Conservation (phyloP, 2,888 invertebrate species). For the Spodoptera littoralis region DNA sequence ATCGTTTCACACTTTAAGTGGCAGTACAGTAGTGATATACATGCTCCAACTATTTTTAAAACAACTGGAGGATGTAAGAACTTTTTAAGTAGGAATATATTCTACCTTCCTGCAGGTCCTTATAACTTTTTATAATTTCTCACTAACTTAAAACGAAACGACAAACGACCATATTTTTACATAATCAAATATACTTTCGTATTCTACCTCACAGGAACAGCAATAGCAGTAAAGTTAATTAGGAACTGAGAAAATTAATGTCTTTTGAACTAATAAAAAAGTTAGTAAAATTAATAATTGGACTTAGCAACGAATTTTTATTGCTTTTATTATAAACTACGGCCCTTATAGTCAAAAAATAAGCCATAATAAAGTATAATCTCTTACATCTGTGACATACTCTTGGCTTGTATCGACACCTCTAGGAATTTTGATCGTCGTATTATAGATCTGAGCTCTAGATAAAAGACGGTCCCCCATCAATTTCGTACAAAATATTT, state of each 20-base stretch:
- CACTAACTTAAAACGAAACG: slow-evolving; percentile 12
- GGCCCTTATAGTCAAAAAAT: slow-evolving; percentile 54
- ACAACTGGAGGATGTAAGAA: slow-evolving; percentile 42
- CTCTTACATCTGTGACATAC: slow-evolving; percentile 73
- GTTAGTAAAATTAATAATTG: slow-evolving; percentile 52
- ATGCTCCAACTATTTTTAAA: slow-evolving; percentile 78
- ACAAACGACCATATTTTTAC: slow-evolving; percentile 19
- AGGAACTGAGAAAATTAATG: slow-evolving; percentile 40
- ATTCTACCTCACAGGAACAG: slow-evolving; percentile 40
- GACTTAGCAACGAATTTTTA: slow-evolving; percentile 38
- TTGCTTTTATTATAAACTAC: slow-evolving; percentile 24
- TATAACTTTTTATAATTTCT: slow-evolving; percentile 2
- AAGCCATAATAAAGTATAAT: slow-evolving; percentile 67
- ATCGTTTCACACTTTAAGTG: slow-evolving; percentile 87
- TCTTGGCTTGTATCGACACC: slow-evolving; percentile 85
- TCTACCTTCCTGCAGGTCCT: slow-evolving; percentile 32
- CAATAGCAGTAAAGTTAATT: slow-evolving; percentile 47
- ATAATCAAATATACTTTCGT: slow-evolving; percentile 50
- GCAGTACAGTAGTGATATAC: slow-evolving; percentile 81
- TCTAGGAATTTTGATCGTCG: slow-evolving; percentile 86
- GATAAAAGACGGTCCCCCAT: slow-evolving; percentile 84
- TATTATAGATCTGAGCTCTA: slow-evolving; percentile 76
- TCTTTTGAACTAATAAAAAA: slow-evolving; percentile 43
- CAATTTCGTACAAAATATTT: slow-evolving; percentile 87
- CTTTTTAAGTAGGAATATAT: slow-evolving; percentile 55